Evolutionary conservation across 2,797 vertebrate species (phyloP).

Genomic region (Alectoris magna): DNA sequence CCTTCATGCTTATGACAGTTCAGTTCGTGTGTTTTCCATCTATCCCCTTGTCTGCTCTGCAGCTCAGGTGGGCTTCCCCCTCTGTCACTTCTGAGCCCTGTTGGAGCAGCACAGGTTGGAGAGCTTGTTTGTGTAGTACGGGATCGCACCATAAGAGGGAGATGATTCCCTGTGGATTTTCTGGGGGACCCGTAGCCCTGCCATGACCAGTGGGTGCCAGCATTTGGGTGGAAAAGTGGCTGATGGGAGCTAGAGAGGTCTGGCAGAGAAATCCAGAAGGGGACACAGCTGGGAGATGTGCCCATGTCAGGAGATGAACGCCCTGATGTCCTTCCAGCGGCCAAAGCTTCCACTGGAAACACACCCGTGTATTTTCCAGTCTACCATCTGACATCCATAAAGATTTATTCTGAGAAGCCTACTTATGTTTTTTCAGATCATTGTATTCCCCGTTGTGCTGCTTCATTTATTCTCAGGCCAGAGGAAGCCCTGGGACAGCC

Average conservation of each 20-base stretch:
- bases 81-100: background rate
- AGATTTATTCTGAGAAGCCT: background rate
- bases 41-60: background rate
- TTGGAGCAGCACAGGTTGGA: background rate
- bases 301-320: background rate
- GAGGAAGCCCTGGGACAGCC: background rate
- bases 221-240: background rate
- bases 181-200: background rate
- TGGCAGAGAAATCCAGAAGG: background rate
- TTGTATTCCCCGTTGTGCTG: background rate
- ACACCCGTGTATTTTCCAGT: background rate
- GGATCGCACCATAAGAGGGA: conserved; percentile 61
- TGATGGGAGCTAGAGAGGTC: background rate
- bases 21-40: background rate
- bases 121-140: conserved; percentile 15
- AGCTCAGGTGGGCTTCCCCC: background rate
- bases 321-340: accelerated
- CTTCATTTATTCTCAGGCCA: background rate
- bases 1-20: background rate
- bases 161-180: conserved; percentile 64
- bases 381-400: background rate
- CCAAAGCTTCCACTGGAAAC: background rate
- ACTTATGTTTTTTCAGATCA: too few relatives aligned
- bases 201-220: background rate
- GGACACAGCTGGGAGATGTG: background rate